Percentiles rank a stretch among this genome's conserved stretches.
Evolutionary conservation across 2,888 invertebrate genomes (phyloP).

Genomic region (Galeruca laticollis): DNA sequence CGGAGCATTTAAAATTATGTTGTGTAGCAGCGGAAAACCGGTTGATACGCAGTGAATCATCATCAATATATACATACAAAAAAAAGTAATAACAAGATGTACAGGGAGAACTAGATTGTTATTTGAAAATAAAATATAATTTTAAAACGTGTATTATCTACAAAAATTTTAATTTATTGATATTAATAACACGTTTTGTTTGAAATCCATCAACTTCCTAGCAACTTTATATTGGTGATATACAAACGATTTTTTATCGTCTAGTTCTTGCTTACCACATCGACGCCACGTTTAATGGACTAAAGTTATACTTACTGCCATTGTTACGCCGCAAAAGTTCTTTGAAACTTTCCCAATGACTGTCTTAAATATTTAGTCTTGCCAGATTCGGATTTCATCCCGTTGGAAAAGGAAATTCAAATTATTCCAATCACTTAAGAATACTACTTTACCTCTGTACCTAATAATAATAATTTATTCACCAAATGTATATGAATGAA

Average conservation of each 20-base stretch:
- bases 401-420: too few species aligned
- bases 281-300: neutral
- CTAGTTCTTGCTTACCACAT: neutral
- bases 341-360: neutral
- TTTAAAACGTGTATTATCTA: neutral
- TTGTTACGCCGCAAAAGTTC: neutral
- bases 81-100: neutral
- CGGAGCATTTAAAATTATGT: constrained; percentile 14
- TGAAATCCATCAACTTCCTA: too few species aligned
- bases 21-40: constrained; percentile 14
- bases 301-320: constrained; percentile 4
- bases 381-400: neutral
- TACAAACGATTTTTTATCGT: neutral
- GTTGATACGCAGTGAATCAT: constrained; percentile 7
- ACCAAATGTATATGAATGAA: too few species aligned
- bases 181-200: too few species aligned
- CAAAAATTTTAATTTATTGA: too few species aligned
- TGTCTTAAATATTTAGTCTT: constrained; percentile 3
- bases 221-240: too few species aligned
- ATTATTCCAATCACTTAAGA: too few species aligned
- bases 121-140: too few species aligned
- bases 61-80: neutral
- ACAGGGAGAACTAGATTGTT: neutral
- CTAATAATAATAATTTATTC: too few species aligned
- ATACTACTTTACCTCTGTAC: too few species aligned